Evolutionary conservation across 2,888 invertebrate genomes (phyloP), one percentile per base, ranked within the genome.

Genomic region (Nasonia oneida): DNA sequence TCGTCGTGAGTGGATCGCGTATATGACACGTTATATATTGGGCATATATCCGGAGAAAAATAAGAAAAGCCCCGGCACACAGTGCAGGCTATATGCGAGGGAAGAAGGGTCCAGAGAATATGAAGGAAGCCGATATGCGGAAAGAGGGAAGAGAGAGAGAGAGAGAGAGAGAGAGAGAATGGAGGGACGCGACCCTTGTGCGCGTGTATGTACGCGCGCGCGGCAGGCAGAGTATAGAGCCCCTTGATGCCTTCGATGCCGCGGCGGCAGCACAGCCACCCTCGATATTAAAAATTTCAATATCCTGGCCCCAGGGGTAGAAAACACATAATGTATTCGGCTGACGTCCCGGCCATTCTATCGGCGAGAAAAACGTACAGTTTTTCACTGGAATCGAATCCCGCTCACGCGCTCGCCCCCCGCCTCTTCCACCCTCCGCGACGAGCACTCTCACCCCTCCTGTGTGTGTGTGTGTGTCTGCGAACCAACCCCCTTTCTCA

Each of bases 281-380:
- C 92, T 91, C 92, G 92, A 93, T 93, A 93, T 93, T 93, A 93
- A 93, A 93, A 93, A 93, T 93, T 93, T 93, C 93, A 93, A 93
- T 93, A 93, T 93, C 92, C 92, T 92, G 91, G 93, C 93, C 93
- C 92, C 93, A 92, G 92, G 93, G 93, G 93, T 92, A 91, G 92
- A 93, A 93, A 93, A 93, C 93, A 93, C 92, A 93, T 93, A 93
- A 93, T 93, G 93, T 93, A 93, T 93, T 93, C 93, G 93, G 92
- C 92, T 93, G 93, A 93, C 93, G 93, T 93, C 93, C 91, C 93
- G 92, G 93, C 93, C 93, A 93, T 93, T 93, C 93, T 93, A 93
- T 93, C 92, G 93, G 92, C 92, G 93, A 92, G 93, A 93, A 93
- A 93, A 93, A 93, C 93, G 93, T 91, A 93, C 93, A 93, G 93